Evolutionary conservation across 2,113 vertebrate species (phyloP).

Genomic region (Syngnathus scovelli): DNA sequence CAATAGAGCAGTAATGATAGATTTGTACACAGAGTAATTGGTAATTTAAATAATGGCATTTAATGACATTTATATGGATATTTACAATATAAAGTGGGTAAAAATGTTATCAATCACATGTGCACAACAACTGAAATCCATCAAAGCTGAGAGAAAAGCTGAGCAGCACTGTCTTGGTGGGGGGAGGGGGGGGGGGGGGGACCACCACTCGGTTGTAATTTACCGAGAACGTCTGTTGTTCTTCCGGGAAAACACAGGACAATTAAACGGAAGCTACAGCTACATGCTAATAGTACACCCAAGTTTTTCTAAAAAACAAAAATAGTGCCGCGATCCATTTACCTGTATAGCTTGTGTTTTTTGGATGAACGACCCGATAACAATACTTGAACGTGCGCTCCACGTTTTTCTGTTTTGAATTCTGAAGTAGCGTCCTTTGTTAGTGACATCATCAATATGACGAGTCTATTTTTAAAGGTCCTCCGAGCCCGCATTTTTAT

Average conservation of each 20-base stretch:
- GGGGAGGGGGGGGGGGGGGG: too few relatives aligned
- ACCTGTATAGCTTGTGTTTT: not conserved
- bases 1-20: too few relatives aligned
- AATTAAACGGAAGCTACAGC: not conserved
- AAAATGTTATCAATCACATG: not conserved
- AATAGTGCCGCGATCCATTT: not conserved
- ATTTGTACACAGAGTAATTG: too few relatives aligned
- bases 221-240: too few relatives aligned
- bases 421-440: not conserved
- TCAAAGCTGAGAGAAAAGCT: slow-evolving; percentile 72
- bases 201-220: too few relatives aligned
- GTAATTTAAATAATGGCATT: too few relatives aligned
- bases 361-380: not conserved
- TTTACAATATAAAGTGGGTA: not conserved
- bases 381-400: not conserved
- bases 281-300: not conserved
- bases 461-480: not conserved
- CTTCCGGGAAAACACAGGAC: not conserved
- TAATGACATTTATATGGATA: too few relatives aligned
- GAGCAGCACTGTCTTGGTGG: slow-evolving; percentile 56
- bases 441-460: slow-evolving; percentile 1
- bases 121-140: not conserved
- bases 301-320: too few relatives aligned
- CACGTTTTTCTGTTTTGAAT: not conserved
- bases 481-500: not conserved